Conservation (phyloP, 2,113 vertebrate species). For the Anhinga anhinga region DNA sequence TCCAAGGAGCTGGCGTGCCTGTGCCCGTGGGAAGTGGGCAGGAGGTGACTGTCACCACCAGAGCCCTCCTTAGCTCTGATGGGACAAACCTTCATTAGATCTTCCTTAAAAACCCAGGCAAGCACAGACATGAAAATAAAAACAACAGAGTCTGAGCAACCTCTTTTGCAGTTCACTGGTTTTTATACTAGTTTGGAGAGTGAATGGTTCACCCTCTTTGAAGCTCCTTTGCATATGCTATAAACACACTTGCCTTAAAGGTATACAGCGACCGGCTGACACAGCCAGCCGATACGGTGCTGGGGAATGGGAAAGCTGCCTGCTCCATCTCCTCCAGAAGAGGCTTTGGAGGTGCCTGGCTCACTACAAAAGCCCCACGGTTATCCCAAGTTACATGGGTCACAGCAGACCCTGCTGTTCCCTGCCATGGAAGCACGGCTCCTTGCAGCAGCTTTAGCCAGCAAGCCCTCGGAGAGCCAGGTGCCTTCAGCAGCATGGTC, state of each 20-base stretch:
- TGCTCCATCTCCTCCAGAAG: background rate
- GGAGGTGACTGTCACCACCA: background rate
- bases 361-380: background rate
- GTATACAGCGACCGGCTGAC: accelerated
- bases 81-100: background rate
- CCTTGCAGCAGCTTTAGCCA: background rate
- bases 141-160: background rate
- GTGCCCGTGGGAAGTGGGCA: accelerated
- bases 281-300: too few relatives aligned
- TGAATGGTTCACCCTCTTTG: background rate
- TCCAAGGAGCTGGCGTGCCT: background rate
- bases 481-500: background rate
- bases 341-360: background rate
- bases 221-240: background rate
- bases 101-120: background rate
- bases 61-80: background rate
- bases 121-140: background rate
- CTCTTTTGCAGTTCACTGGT: background rate
- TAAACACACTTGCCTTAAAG: background rate
- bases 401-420: background rate
- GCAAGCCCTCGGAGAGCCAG: background rate
- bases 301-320: background rate
- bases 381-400: too few relatives aligned
- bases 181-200: background rate
- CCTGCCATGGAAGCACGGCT: background rate